Percentiles rank a stretch among this genome's conserved stretches.
These are phyloP conservation scores for Sympetrum striolatum DNA, from an alignment of 2,888 invertebrate species.

Conservation along the genomic window DNA sequence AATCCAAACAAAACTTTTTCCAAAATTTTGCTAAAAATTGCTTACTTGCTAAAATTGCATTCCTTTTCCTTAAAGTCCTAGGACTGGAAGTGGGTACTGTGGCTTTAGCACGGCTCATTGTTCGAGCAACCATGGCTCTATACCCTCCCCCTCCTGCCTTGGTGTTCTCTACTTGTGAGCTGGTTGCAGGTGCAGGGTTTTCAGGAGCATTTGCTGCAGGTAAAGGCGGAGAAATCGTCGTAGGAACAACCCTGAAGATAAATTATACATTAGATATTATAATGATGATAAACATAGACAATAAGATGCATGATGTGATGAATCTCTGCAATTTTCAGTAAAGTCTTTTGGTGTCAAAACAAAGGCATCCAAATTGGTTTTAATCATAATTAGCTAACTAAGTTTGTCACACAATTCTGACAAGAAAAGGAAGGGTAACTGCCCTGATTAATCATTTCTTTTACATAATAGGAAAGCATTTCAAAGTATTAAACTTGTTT, in stretches of 20 bases:
- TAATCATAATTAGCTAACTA: no score
- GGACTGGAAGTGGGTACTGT: constrained; percentile 47
- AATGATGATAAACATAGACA: no score
- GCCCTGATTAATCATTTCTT: no score
- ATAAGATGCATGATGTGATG: no score
- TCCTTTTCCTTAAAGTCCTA: constrained; percentile 67
- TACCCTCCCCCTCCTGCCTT: constrained; percentile 46
- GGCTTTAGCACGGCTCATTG: constrained; percentile 56
- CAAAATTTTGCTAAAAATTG: constrained; percentile 51
- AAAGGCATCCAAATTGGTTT: no score
- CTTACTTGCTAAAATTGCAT: constrained; percentile 76
- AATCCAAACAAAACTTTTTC: no score
- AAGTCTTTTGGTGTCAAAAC: no score
- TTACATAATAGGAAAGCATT: no score
- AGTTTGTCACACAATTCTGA: no score
- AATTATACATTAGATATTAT: background rate
- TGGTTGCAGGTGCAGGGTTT: background rate
- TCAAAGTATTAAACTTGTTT: no score
- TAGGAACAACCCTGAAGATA: background rate
- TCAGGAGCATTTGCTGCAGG: background rate
- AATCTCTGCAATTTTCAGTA: no score
- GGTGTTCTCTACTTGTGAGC: background rate
- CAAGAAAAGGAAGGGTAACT: no score
- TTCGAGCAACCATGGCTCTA: constrained; percentile 60
- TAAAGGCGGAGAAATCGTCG: background rate